Evolutionary conservation across 2,113 vertebrate genomes (phyloP).

Genomic region (Oxygymnocypris stewartii): DNA sequence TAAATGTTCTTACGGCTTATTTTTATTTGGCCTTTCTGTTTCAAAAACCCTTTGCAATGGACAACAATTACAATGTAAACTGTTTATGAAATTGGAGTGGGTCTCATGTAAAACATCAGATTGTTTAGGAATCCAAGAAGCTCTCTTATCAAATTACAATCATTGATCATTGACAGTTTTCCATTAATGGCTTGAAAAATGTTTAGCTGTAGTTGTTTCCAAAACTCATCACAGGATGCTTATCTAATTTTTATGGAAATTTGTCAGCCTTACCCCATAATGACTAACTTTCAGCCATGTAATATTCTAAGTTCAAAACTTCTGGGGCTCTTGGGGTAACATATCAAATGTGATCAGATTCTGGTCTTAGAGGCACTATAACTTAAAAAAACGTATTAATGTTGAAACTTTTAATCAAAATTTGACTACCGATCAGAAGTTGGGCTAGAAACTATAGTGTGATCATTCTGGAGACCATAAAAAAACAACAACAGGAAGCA

Average conservation of each 20-base stretch:
- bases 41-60: background rate
- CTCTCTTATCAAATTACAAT: background rate
- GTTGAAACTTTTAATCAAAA: background rate
- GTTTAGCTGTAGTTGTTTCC: background rate
- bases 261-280: background rate
- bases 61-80: background rate
- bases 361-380: background rate
- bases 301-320: background rate
- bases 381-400: background rate
- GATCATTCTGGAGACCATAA: background rate
- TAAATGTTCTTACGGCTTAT: background rate
- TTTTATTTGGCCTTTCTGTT: conserved; percentile 1
- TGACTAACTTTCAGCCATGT: background rate
- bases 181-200: background rate
- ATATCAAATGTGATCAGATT: background rate
- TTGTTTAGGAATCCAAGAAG: background rate
- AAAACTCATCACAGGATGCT: background rate
- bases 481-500: background rate
- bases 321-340: background rate
- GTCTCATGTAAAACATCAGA: background rate
- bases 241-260: background rate
- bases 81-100: background rate
- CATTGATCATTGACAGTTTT: background rate
- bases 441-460: background rate
- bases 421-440: background rate